A percentile compares a stretch with the other conserved stretches of the same genome.
Evolutionary conservation across 2,113 vertebrate species (phyloP).

Genomic region (Andinoacara biseriatus): DNA sequence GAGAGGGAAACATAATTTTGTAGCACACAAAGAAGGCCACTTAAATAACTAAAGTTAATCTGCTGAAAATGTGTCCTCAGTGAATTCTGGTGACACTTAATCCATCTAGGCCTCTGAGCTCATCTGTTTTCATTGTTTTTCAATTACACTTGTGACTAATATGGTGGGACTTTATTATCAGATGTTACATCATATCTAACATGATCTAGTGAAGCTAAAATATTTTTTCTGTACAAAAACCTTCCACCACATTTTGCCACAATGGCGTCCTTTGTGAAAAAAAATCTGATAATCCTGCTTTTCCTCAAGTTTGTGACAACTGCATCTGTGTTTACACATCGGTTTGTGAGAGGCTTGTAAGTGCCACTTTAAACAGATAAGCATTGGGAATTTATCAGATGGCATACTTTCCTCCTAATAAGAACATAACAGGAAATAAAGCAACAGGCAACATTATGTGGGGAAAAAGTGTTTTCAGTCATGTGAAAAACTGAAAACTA

Average conservation of each 20-base stretch:
- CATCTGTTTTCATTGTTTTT: background rate
- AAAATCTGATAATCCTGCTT: background rate
- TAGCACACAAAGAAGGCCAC: background rate
- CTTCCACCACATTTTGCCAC: background rate
- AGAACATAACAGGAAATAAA: background rate
- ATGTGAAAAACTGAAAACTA: background rate
- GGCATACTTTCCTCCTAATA: background rate
- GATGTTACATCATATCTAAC: background rate
- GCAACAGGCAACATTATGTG: background rate
- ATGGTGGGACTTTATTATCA: background rate
- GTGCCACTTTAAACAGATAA: background rate
- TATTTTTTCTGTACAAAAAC: background rate
- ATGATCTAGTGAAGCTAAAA: background rate
- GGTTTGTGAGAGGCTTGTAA: fast-evolving
- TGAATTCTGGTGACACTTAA: background rate
- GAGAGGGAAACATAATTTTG: background rate
- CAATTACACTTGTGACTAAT: background rate
- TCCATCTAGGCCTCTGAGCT: background rate
- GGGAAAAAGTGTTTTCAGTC: background rate
- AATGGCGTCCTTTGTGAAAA: background rate
- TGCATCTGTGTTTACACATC: fast-evolving
- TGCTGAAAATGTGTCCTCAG: background rate
- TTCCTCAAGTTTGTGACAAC: background rate
- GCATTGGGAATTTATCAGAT: background rate
- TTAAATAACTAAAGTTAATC: background rate